phyloP scores from a whole-genome alignment of 1,140 invertebrate genomes.

The Eciton burchellii region DNA sequence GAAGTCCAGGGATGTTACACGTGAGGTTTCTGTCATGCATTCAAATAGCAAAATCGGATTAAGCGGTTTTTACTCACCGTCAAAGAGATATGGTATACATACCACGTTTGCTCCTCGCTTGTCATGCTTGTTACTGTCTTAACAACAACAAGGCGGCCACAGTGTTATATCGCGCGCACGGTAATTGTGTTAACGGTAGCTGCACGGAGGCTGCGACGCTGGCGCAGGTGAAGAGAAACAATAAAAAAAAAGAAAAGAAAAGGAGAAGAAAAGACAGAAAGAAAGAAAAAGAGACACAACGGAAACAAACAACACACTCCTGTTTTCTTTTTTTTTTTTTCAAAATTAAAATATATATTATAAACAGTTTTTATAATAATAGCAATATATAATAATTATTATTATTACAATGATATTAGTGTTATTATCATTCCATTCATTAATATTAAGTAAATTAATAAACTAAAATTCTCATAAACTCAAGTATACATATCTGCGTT shows the following conservation, averaged over 20 bases:
- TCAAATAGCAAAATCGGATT: slow-evolving; percentile 63
- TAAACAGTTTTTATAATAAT: slow-evolving; percentile 85
- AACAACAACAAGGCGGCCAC: slow-evolving; percentile 61
- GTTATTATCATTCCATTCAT: slow-evolving; percentile 81
- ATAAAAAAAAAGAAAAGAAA: slow-evolving; percentile 58
- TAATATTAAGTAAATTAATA: slow-evolving; percentile 84
- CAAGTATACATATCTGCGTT: slow-evolving; percentile 64
- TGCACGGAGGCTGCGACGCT: slow-evolving; percentile 23
- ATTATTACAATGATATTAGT: slow-evolving; percentile 85
- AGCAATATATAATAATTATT: slow-evolving; percentile 82
- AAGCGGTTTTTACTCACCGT: slow-evolving; percentile 72
- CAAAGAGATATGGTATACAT: slow-evolving; percentile 61
- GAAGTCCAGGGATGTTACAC: slow-evolving; percentile 15
- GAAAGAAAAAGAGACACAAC: slow-evolving; percentile 67
- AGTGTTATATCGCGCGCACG: slow-evolving; percentile 58
- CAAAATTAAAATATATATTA: slow-evolving; percentile 86
- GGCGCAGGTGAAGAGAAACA: slow-evolving; percentile 54
- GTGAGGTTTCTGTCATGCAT: slow-evolving; percentile 31
- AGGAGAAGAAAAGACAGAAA: slow-evolving; percentile 62
- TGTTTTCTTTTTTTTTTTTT: no score
- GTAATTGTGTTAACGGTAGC: slow-evolving; percentile 53
- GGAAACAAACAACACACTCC: slow-evolving; percentile 78
- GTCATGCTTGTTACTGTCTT: slow-evolving; percentile 64
- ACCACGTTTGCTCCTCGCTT: slow-evolving; percentile 57
- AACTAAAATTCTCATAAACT: slow-evolving; percentile 77